Percentiles rank a stretch among this genome's conserved stretches.
These are phyloP conservation scores for Pentalonia nigronervosa DNA, from an alignment of 1,140 invertebrate species.

Conservation along the genomic window DNA sequence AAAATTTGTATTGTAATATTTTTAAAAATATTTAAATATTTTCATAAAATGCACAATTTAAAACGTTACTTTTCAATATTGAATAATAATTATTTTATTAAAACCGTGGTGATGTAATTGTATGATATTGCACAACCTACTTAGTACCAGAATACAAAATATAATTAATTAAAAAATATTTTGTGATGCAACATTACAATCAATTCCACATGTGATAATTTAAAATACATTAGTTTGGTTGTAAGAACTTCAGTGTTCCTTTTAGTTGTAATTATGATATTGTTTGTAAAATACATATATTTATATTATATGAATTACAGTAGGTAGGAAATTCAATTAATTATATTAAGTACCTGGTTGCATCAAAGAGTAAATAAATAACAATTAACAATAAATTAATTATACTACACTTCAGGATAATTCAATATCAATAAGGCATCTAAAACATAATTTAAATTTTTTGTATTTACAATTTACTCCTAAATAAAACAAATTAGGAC, in stretches of 20 bases:
- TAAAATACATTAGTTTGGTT: neutral
- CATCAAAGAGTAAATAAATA: conserved; percentile 4
- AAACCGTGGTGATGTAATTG: neutral
- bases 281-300: neutral
- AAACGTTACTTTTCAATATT: neutral
- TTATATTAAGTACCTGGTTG: neutral
- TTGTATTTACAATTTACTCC: neutral
- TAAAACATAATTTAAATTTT: neutral
- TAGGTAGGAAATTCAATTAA: neutral
- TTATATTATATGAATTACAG: neutral
- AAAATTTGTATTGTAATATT: neutral
- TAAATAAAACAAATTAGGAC: neutral
- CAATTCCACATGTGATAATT: neutral
- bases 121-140: neutral
- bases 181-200: neutral
- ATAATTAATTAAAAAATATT: neutral
- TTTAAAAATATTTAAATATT: neutral
- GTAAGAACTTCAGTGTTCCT: neutral
- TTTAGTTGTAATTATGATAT: neutral
- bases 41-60: neutral
- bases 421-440: neutral
- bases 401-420: neutral
- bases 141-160: neutral
- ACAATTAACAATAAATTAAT: neutral
- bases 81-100: neutral